Evolutionary conservation across 2,113 vertebrate genomes (phyloP).

Genomic region (Rhinolophus sinicus): DNA sequence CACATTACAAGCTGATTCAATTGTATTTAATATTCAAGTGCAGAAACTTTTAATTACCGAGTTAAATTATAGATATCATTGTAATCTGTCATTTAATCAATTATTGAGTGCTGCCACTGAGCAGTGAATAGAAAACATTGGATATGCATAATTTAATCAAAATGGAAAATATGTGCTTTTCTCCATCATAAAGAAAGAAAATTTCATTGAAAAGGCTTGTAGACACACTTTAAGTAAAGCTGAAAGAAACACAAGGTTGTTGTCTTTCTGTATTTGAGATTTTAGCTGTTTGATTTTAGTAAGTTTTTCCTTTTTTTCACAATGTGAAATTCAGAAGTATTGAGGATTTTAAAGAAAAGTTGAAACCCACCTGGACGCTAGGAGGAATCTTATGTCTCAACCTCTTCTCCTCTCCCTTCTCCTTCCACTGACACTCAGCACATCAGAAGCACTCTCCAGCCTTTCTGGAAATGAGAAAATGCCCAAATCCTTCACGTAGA

Average conservation of each 20-base stretch:
- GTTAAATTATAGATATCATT: neutral
- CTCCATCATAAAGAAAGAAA: neutral
- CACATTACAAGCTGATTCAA: neutral
- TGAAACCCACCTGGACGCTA: neutral
- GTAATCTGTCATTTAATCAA: neutral
- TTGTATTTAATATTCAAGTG: neutral
- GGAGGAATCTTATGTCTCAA: neutral
- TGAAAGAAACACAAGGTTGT: neutral
- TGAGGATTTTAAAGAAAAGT: neutral
- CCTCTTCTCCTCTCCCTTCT: neutral
- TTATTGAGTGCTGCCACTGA: neutral
- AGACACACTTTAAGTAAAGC: neutral
- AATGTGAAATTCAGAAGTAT: neutral
- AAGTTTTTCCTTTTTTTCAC: neutral
- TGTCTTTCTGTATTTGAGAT: neutral
- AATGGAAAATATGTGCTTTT: constrained; percentile 5
- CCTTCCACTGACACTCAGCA: neutral
- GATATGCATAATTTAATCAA: neutral
- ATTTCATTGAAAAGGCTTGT: neutral
- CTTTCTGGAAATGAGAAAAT: neutral
- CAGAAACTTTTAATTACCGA: neutral
- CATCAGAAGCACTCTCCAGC: neutral
- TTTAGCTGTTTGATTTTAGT: constrained; percentile 23
- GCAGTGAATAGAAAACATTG: neutral
- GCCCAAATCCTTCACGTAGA: neutral